Base-by-base conservation (phyloP, 2,888 invertebrate species). In the Calameuta filiformis region DNA sequence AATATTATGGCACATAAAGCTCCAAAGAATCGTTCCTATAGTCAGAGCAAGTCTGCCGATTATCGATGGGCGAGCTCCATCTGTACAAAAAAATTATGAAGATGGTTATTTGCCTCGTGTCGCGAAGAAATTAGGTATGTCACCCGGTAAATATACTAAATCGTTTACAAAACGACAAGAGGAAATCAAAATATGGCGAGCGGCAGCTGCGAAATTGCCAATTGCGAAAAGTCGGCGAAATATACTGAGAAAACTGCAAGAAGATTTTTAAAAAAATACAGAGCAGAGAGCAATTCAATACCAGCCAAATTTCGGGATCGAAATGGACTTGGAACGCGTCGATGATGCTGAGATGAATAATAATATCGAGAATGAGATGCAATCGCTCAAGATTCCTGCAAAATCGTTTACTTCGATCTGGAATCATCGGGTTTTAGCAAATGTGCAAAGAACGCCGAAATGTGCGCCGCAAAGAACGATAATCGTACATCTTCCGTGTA, bases 221-320 rank as follows among this genome's bases (percentile, higher is more conserved):
- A 12, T 12, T 35, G 3, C 35, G 12, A 35, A 35, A 35, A 35
- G 15, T 35, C 77, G 68, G 68, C 35, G 69, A 56, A 77, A 73
- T n/a, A 68, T 73, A 75, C 23, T 35, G 71, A 76, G 35, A n/a
- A 23, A 56, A 69, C 69, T 37, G 56, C 56, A 69, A 35, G n/a
- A 83, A 74, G 68, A 73, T 56, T 76, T 75, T 33, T 73, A 77
- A 73, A 80, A 82, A 69, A 77, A 76, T 73, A 68, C 33, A 15
- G 71, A 81, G 34, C 71, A 76, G 73, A 12, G 37, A 75, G 80
- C 79, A 33, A 74, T 79, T 76, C 74, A 76, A 75, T 79, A 80
- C 75, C 73, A 80, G 75, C 23, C 78, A n/a, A 82, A 80, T 68
- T 80, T 79, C 76, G 80, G 75, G 40, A 69, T 81, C 30, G 69